Percentiles rank a stretch among this genome's conserved stretches.
Conservation (phyloP, 1,140 invertebrate species). For the Galendromus occidentalis region DNA sequence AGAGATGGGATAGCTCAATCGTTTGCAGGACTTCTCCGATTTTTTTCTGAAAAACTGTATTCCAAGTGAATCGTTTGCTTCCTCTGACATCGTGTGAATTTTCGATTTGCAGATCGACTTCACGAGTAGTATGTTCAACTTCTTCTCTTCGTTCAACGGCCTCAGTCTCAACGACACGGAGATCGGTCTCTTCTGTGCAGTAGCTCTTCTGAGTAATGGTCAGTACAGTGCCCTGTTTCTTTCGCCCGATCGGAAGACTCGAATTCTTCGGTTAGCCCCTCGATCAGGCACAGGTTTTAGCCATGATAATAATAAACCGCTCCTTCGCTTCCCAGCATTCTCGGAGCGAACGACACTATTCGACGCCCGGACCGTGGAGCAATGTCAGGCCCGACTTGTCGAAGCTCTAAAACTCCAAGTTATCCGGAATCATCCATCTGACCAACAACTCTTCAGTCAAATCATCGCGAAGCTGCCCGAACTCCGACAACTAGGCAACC, state of each 20-base stretch:
- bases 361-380: slow-evolving; percentile 57
- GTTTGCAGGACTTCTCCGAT: too few species aligned
- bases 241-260: too few species aligned
- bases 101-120: slow-evolving; percentile 42
- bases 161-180: slow-evolving; percentile 68
- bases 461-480: too few species aligned
- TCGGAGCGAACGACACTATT: slow-evolving; percentile 45
- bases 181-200: slow-evolving; percentile 65
- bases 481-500: too few species aligned
- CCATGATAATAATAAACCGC: too few species aligned
- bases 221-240: slow-evolving; percentile 16
- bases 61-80: too few species aligned
- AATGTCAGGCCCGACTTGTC: slow-evolving; percentile 54
- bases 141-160: slow-evolving; percentile 35
- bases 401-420: slow-evolving; percentile 63
- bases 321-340: slow-evolving; percentile 26
- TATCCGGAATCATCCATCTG: slow-evolving; percentile 33
- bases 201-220: slow-evolving; percentile 58
- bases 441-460: too few species aligned
- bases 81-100: too few species aligned
- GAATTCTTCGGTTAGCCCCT: too few species aligned
- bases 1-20: too few species aligned
- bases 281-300: too few species aligned
- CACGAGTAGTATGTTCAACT: slow-evolving; percentile 43
- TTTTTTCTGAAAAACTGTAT: too few species aligned